Conservation (phyloP, 2,888 invertebrate species). For the Clivina fossor region DNA sequence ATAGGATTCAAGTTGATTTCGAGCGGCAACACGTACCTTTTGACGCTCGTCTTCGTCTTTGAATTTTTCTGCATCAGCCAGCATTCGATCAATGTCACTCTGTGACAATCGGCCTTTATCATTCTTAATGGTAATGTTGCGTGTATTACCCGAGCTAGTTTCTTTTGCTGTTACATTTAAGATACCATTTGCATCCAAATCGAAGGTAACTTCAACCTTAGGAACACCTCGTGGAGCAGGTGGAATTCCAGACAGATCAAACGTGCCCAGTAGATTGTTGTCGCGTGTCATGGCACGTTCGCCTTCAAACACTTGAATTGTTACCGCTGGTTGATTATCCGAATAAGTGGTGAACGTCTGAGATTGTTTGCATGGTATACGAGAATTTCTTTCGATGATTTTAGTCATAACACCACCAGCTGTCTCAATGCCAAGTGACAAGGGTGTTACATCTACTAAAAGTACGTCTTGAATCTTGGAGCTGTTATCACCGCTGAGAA, state of each 20-base stretch:
- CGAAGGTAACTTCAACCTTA: constrained; percentile 71
- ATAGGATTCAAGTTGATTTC: constrained; percentile 73
- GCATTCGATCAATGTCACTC: constrained; percentile 79
- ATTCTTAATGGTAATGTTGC: constrained; percentile 79
- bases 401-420: constrained; percentile 79
- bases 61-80: constrained; percentile 72
- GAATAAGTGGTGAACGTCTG: constrained; percentile 67
- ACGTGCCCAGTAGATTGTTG: constrained; percentile 69
- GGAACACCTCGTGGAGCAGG: constrained; percentile 70
- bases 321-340: constrained; percentile 67
- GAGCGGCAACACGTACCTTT: constrained; percentile 64
- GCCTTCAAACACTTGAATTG: constrained; percentile 66
- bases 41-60: constrained; percentile 73
- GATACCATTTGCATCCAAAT: constrained; percentile 75
- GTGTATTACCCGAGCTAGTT: constrained; percentile 64
- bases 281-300: constrained; percentile 82
- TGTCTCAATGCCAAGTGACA: constrained; percentile 76
- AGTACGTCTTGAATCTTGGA: constrained; percentile 73
- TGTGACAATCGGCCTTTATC: constrained; percentile 80
- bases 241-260: constrained; percentile 69
- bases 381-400: constrained; percentile 60
- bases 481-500: constrained; percentile 57
- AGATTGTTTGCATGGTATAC: constrained; percentile 60
- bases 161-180: constrained; percentile 59
- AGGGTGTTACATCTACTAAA: constrained; percentile 67